A percentile compares a stretch with the other conserved stretches of the same genome.
phyloP scores from a whole-genome alignment of 1,140 invertebrate species.

The Sycophaga agraensis region DNA sequence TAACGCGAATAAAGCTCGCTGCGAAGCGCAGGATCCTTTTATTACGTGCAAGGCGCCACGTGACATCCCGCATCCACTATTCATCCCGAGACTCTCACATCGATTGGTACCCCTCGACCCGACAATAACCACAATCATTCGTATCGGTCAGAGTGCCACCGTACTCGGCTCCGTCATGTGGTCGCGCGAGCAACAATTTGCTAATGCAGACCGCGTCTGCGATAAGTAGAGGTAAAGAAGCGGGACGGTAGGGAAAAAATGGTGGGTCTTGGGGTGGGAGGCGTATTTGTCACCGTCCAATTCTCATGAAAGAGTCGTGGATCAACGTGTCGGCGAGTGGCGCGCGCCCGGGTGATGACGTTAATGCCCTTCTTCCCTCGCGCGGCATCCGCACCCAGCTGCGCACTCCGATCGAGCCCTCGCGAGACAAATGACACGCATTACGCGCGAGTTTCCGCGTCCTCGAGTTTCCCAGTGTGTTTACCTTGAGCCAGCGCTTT shows the following conservation, averaged over 20 bases:
- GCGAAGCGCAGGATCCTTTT: too few relatives aligned
- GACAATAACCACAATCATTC: conserved; percentile 7
- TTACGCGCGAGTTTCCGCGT: neutral
- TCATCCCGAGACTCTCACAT: too few relatives aligned
- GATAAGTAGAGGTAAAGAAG: neutral
- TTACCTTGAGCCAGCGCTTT: too few relatives aligned
- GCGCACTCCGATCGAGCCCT: neutral
- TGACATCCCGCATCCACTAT: too few relatives aligned
- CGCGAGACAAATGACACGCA: neutral
- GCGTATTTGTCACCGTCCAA: conserved; percentile 21
- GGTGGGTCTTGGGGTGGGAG: neutral
- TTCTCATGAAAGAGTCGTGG: conserved; percentile 18
- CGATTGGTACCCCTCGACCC: too few relatives aligned
- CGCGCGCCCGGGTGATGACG: too few relatives aligned
- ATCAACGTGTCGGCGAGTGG: conserved; percentile 20
- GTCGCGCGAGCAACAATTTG: neutral
- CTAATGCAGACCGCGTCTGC: conserved; percentile 23
- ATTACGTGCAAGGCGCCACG: too few relatives aligned
- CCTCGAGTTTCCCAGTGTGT: too few relatives aligned
- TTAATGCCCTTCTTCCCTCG: neutral
- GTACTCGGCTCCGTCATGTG: neutral
- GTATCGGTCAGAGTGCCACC: neutral
- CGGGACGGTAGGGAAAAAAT: neutral
- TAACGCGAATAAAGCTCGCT: too few relatives aligned
- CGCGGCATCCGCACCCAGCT: too few relatives aligned